Base-by-base conservation (phyloP, 2,113 vertebrate genomes). In the Pollachius pollachius region DNA sequence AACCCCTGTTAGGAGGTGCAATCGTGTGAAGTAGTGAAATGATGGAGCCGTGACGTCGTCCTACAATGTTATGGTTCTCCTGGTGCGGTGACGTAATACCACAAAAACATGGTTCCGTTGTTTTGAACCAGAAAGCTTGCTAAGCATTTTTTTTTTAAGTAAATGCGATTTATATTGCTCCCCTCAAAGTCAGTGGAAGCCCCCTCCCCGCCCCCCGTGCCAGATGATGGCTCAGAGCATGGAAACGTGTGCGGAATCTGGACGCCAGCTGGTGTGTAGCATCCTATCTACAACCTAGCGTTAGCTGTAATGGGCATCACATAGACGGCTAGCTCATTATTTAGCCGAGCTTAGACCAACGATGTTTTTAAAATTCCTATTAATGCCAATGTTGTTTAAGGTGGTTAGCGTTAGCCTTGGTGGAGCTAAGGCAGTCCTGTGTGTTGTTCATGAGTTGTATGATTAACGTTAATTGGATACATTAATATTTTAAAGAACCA, bases 251-350 rank as follows among this genome's bases (percentile, higher is more conserved):
- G 93, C 91, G 83, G 96, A 94, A 84, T 91, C 94, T 82, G 94
- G 95, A 93, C 95, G 96, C 93, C 95, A 92, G 94, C 94, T 98
- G 96, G 96, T 97, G 94, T 91, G 96, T 96, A 94, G 90, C 89
- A 88, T 87, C 84, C 85, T 67, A 80, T 81, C 78, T 34, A 34
- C 30, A 34, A 34, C 30, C 4, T 34, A 34, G 30, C 30, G 30
- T 34, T 34, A 34, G 30, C 30, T 34, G 30, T 34, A 34, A 34
- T 34, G 30, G 4, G 23, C 67, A 75, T 62, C 60, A 84, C 15
- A 78, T 69, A 68, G 81, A 84, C 80, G 79, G 83, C 69, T 69
- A 78, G 86, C 89, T 89, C 88, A 85, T 89, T 85, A 83, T 67
- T 82, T 69, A 87, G 89, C 87, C 58, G 72, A 74, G 89, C 87